These are phyloP conservation scores for Drosophila seguyi DNA, from an alignment of 1,140 invertebrate genomes.

Conservation along the genomic window DNA sequence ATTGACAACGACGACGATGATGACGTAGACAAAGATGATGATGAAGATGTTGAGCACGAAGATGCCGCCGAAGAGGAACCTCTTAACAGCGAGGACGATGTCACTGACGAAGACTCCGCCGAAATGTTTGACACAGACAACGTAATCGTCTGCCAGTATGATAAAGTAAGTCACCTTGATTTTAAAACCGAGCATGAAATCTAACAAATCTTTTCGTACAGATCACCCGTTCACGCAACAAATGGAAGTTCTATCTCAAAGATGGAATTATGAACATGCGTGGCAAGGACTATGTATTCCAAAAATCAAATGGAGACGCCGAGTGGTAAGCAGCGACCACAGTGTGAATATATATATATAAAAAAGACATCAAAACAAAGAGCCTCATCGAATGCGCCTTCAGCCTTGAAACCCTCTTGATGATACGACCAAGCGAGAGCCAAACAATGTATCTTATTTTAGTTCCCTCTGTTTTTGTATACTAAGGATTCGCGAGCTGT, in stretches of 20 bases:
- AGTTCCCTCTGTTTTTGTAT: constrained; percentile 52
- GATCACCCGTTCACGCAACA: constrained; percentile 98
- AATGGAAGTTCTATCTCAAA: constrained; percentile 99
- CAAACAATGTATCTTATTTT: constrained; percentile 50
- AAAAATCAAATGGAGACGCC: constrained; percentile 99
- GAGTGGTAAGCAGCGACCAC: constrained; percentile 92
- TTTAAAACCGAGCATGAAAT: fast-evolving
- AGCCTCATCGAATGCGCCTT: constrained; percentile 71
- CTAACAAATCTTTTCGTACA: constrained; percentile 77
- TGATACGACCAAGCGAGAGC: constrained; percentile 53
- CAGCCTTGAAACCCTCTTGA: constrained; percentile 16
- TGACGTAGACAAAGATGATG: constrained; percentile 91
- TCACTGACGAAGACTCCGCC: constrained; percentile 97
- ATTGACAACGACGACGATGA: constrained; percentile 90
- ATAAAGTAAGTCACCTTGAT: constrained; percentile 91
- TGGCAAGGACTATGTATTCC: constrained; percentile 99
- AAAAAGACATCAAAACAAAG: constrained; percentile 64
- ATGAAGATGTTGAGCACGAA: constrained; percentile 90
- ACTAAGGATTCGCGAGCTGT: constrained; percentile 39
- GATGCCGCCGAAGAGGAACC: constrained; percentile 95
- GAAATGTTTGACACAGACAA: constrained; percentile 99
- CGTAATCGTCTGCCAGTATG: constrained; percentile 99
- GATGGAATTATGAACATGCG: constrained; percentile 99
- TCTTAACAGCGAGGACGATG: constrained; percentile 97
- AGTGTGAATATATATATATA: constrained; percentile 32